Conservation (phyloP, 2,113 vertebrate genomes). For the Phasianus colchicus region DNA sequence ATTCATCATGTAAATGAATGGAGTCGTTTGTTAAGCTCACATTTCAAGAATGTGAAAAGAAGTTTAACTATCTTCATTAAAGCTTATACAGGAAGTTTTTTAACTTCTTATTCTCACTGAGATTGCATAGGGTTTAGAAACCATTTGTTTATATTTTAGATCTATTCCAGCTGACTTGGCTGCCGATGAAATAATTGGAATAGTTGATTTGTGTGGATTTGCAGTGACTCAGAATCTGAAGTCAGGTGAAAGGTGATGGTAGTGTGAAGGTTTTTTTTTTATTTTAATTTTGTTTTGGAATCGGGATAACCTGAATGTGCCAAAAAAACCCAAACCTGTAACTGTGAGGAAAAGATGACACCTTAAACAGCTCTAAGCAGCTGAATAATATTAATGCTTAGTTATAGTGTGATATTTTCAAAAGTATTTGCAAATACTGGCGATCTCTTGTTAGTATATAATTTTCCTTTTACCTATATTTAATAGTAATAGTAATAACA, state of each 20-base stretch:
- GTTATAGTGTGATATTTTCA: not conserved
- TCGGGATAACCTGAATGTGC: not conserved
- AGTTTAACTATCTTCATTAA: constrained; percentile 63
- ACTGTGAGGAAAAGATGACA: not conserved
- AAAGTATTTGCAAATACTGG: not conserved
- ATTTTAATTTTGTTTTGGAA: not conserved
- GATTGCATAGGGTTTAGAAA: not conserved
- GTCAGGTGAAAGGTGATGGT: not conserved
- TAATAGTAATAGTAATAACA: not conserved
- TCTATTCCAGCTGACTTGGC: not conserved
- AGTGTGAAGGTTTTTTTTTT: too few species aligned
- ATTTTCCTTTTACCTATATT: not conserved
- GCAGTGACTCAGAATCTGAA: not conserved
- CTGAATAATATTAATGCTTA: not conserved
- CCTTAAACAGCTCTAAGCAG: not conserved
- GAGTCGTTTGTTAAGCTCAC: constrained; percentile 68
- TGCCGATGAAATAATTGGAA: not conserved
- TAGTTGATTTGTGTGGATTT: not conserved
- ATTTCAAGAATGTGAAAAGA: constrained; percentile 55
- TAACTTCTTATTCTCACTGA: constrained; percentile 7
- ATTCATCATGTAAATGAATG: constrained; percentile 77
- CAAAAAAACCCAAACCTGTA: not conserved
- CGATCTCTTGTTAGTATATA: not conserved
- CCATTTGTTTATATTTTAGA: not conserved
- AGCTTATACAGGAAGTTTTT: constrained; percentile 30